These are phyloP conservation scores for Erannis defoliaria DNA, from an alignment of 2,888 invertebrate species.

Conservation along the genomic window DNA sequence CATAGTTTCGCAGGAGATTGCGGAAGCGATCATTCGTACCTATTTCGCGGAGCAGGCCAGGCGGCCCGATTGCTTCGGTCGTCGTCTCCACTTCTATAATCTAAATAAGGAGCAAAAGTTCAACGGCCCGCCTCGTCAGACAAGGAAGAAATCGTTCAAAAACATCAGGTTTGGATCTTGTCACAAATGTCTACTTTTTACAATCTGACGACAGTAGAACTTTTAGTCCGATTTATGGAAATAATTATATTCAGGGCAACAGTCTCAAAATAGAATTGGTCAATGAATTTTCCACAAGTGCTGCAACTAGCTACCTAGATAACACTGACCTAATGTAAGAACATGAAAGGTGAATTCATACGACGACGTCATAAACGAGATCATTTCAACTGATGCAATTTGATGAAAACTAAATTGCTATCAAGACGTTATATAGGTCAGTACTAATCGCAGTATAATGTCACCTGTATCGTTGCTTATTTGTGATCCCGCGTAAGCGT, in stretches of 20 bases:
- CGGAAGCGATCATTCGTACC: slow-evolving; percentile 75
- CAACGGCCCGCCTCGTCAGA: slow-evolving; percentile 75
- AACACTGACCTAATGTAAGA: slow-evolving; percentile 13
- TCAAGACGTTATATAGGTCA: slow-evolving; percentile 65
- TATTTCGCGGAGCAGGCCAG: slow-evolving; percentile 74
- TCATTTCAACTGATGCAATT: slow-evolving; percentile 29
- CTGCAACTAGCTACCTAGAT: background rate
- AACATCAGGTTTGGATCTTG: slow-evolving; percentile 52
- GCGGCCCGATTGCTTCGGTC: slow-evolving; percentile 73
- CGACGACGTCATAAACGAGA: slow-evolving; percentile 25
- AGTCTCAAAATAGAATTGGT: background rate
- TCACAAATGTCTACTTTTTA: slow-evolving; percentile 46
- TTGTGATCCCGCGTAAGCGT: slow-evolving; percentile 38
- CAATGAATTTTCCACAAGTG: background rate
- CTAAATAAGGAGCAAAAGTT: slow-evolving; percentile 87
- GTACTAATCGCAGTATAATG: slow-evolving; percentile 54
- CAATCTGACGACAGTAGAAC: slow-evolving; percentile 17
- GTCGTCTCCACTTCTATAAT: slow-evolving; percentile 82
- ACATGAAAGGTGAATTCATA: slow-evolving; percentile 16
- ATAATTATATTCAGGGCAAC: background rate
- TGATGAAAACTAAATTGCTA: slow-evolving; percentile 38
- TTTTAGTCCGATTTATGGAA: background rate
- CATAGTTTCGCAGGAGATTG: slow-evolving; percentile 64
- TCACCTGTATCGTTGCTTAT: slow-evolving; percentile 56
- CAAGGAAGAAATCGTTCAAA: slow-evolving; percentile 71